Percentiles rank a stretch among this genome's conserved stretches.
Evolutionary conservation across 2,888 invertebrate genomes (phyloP).

Genomic region (Pseudococcus jackbeardsleyi): DNA sequence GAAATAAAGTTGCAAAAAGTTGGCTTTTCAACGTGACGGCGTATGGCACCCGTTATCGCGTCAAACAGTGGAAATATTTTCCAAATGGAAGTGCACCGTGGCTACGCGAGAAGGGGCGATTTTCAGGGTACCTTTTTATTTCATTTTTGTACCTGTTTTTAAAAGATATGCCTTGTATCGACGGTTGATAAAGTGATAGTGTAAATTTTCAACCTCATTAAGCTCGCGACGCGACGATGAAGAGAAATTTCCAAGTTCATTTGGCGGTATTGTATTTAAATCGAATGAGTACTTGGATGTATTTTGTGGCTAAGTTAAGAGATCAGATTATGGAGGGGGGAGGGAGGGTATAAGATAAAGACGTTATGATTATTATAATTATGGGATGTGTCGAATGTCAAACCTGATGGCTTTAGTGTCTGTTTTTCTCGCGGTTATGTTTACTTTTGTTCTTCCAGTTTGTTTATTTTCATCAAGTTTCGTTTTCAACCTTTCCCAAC

Average conservation of each 20-base stretch:
- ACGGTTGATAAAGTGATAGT: neutral
- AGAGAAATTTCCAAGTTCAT: neutral
- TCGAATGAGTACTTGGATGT: neutral
- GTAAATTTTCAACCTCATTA: neutral
- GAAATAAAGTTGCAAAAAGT: conserved; percentile 15
- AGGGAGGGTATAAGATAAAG: neutral
- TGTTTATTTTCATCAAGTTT: neutral
- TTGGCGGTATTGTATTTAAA: neutral
- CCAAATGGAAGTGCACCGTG: neutral
- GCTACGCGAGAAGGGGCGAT: neutral
- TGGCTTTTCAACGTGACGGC: conserved; percentile 33
- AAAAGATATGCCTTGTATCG: neutral
- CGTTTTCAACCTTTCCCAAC: neutral
- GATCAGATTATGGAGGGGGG: neutral
- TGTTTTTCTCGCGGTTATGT: neutral
- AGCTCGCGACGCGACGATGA: neutral
- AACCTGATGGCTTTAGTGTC: conserved; percentile 3
- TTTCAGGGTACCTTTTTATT: neutral
- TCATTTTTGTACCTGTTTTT: conserved; percentile 7
- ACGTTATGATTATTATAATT: conserved; percentile 19
- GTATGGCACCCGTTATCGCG: conserved; percentile 10
- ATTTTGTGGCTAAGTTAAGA: neutral
- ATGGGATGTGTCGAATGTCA: neutral
- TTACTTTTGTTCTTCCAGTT: conserved; percentile 16
- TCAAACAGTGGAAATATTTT: conserved; percentile 3